Base-by-base conservation (phyloP, 2,113 vertebrate genomes). In the Carlito syrichta region DNA sequence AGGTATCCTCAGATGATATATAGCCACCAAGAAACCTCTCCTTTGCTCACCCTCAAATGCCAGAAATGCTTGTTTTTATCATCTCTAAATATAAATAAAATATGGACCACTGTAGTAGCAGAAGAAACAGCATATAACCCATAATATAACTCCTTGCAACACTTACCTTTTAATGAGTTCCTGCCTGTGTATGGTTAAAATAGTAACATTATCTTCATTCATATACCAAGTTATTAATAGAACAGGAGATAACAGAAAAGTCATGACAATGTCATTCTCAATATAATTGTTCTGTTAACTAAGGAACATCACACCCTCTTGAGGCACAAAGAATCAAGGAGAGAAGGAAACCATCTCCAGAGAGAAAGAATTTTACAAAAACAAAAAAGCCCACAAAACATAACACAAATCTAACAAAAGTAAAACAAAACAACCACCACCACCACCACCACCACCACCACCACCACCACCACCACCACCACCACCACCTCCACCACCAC, bases 131-230 rank as follows among this genome's bases (percentile, higher is more conserved):
- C 32, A 92, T 8, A 71, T 30, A 74, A 63, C 3, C 3, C 4
- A 94, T 23, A 73, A 50, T 10, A 7, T 7, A 77, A 82, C 30
- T 87, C 74, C 23, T 63, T 68, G 38, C 23, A 83, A 58, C 74
- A 97, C 95, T 96, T 95, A 97, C 93, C 94, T 96, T 89, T 91
- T 43, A 82, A 91, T 81, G 54, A 95, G 86, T 79, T 97, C 52
- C 71, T 96, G 90, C 81, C 92, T 89, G 40, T 84, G 69, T 74
- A 52, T 90, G 68, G 25, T 84, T 96, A 95, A 97, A 94, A 97
- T 45, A 92, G 73, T 82, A 89, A 91, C 69, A 89, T 73, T 74
- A 92, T 58, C 69, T 93, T 91, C 58, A 95, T 90, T 89, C 76
- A 83, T 4, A 32, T 60, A 92, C 45, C 69, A 94, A 92, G 81